phyloP scores from a whole-genome alignment of 2,888 invertebrate genomes.

The Trimorus sp. region DNA sequence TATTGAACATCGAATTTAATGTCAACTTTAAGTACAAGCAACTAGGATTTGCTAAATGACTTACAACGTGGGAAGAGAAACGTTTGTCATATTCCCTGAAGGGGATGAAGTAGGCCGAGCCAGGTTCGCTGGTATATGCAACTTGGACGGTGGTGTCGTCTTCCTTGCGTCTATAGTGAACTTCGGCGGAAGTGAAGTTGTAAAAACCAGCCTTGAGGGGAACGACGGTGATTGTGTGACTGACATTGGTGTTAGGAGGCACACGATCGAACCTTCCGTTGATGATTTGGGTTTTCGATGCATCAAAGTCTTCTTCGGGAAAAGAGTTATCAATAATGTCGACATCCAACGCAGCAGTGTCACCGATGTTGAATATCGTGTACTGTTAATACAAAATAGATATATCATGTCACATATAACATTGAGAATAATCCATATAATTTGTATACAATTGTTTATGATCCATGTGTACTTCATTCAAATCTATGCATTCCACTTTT shows the following conservation, averaged over 20 bases:
- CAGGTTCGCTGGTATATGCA: conserved; percentile 92
- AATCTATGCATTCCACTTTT: too few species aligned
- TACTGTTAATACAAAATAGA: conserved; percentile 83
- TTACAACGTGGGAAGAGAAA: conserved; percentile 96
- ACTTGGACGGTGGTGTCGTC: conserved; percentile 87
- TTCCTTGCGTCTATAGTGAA: conserved; percentile 93
- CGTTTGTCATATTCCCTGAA: conserved; percentile 97
- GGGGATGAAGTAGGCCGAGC: conserved; percentile 96
- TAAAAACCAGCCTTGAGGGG: conserved; percentile 96
- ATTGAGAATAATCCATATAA: not conserved
- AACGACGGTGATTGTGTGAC: conserved; percentile 95
- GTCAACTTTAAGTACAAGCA: not conserved
- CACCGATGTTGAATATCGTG: conserved; percentile 96
- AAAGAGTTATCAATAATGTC: conserved; percentile 95
- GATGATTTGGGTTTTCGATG: conserved; percentile 90
- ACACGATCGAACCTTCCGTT: conserved; percentile 93
- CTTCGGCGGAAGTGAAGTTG: conserved; percentile 98
- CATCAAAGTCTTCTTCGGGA: conserved; percentile 95
- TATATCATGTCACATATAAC: not conserved
- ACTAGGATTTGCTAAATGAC: conserved; percentile 52
- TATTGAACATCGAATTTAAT: too few species aligned
- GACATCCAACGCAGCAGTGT: conserved; percentile 93
- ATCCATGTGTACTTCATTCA: too few species aligned
- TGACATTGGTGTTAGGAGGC: conserved; percentile 95
- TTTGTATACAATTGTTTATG: too few species aligned